Base-by-base conservation (phyloP, 2,113 vertebrate genomes). In the western clawed frog (Xenopus tropicalis) region DNA sequence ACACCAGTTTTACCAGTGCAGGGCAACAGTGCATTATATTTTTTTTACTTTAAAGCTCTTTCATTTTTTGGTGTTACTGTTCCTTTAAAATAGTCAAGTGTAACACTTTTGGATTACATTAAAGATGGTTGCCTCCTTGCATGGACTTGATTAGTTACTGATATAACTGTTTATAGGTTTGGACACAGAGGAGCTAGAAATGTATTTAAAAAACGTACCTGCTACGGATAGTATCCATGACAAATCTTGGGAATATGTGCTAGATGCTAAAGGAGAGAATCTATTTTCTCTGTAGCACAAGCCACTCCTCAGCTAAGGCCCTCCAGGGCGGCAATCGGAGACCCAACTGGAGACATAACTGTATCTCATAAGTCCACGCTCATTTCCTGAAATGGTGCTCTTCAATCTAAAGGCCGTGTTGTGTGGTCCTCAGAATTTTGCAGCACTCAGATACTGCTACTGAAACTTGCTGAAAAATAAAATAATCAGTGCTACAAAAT, bases 211-310 rank as follows among this genome's bases (percentile, higher is more conserved):
- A 37, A 37, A 37, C 29, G 10, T 75, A 75, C 72, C 72, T 75
- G 72, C 72, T 75, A 22, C 72, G 66, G 14, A 75, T 25, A 42
- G 72, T 75, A 62, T 75, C 72, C 72, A 75, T 75, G 37, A 66
- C 59, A 19, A 21, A 51, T 12, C 17, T 20, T 20, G 56, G 42
- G 16, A 29, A 4, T 52, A 11, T 19, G 8, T 19, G 42, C 56
- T 66, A 43, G n/a, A 4, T 51, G 56, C 42, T 24, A 68, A 37
- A 24, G 23, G 6, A 12, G 14, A 23, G 21, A 75, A 69, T 75
- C 57, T 46, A 23, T 66, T 66, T 23, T 46, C 43, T 42, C 29
- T 68, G 46, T 20, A 62, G 46, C 20, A 3, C 24, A 62, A 14
- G n/a, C 3, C 14, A 16, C 61, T 57, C 51, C 25, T 65, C 63